Conservation (phyloP, 2,113 vertebrate species). For the Scortum barcoo region DNA sequence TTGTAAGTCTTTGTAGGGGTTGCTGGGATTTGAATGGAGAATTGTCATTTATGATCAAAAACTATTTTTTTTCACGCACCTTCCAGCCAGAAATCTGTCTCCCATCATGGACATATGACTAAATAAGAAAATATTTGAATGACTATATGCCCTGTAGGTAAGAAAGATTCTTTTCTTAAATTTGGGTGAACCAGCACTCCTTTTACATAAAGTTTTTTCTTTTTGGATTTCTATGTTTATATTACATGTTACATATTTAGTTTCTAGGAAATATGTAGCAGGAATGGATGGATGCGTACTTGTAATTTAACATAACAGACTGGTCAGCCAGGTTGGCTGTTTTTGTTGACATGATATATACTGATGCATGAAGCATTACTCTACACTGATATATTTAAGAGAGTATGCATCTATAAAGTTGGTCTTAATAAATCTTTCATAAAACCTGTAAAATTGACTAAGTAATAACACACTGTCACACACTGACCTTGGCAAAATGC, state of each 20-base stretch:
- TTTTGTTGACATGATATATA: neutral
- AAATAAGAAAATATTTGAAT: too few species aligned
- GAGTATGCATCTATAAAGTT: neutral
- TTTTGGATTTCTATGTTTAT: too few species aligned
- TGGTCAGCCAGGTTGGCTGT: neutral
- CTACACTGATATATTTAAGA: neutral
- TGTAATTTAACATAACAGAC: neutral
- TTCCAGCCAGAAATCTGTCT: neutral
- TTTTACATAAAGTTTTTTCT: too few species aligned
- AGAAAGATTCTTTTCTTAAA: too few species aligned
- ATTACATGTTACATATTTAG: too few species aligned
- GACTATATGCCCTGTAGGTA: too few species aligned
- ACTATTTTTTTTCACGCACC: neutral
- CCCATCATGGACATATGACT: neutral
- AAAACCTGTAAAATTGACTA: neutral
- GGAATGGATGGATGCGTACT: neutral
- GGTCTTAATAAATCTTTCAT: neutral
- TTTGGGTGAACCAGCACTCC: too few species aligned
- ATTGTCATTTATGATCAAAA: too few species aligned
- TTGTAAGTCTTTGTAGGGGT: too few species aligned
- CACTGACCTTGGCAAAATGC: neutral
- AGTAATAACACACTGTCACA: neutral
- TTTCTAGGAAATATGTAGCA: too few species aligned
- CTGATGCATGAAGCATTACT: neutral
- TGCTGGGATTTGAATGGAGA: neutral